phyloP scores from a whole-genome alignment of 2,113 vertebrate genomes.

The Chloropsis hardwickii region DNA sequence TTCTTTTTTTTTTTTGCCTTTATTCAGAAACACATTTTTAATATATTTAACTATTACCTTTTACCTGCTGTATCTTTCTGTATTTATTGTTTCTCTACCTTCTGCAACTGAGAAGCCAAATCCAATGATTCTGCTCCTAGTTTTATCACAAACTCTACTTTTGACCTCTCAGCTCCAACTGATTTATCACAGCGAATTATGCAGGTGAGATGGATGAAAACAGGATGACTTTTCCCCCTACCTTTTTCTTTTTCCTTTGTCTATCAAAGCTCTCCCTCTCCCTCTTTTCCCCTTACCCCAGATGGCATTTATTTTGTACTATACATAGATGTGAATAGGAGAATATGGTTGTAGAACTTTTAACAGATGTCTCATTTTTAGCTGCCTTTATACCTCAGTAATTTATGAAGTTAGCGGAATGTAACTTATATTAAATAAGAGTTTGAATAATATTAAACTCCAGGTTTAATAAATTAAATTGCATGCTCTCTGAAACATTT shows the following conservation, averaged over 20 bases:
- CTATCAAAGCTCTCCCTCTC: conserved; percentile 23
- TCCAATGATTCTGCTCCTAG: conserved; percentile 67
- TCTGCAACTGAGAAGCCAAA: conserved; percentile 62
- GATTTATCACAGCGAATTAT: conserved; percentile 81
- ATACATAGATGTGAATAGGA: conserved; percentile 23
- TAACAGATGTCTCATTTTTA: conserved; percentile 75
- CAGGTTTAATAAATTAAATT: conserved; percentile 76
- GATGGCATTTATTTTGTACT: conserved; percentile 59
- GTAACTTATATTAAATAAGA: conserved; percentile 76
- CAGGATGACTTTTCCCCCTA: conserved; percentile 38
- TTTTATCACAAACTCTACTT: conserved; percentile 74
- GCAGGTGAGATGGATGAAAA: conserved; percentile 81
- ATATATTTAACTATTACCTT: conserved; percentile 51
- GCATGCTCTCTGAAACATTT: conserved; percentile 69
- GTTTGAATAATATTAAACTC: conserved; percentile 74
- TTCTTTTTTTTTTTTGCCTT: conserved; percentile 21
- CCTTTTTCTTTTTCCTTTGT: conserved; percentile 47
- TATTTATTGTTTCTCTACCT: conserved; percentile 49
- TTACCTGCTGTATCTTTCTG: conserved; percentile 57
- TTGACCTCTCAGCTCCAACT: conserved; percentile 77
- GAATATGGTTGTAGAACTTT: conserved; percentile 35
- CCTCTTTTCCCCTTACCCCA: conserved; percentile 30
- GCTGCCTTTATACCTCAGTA: conserved; percentile 67
- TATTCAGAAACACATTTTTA: conserved; percentile 42
- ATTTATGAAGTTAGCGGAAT: conserved; percentile 78